Base-by-base conservation (phyloP, 2,888 invertebrate genomes). In the Anticlea derivata region DNA sequence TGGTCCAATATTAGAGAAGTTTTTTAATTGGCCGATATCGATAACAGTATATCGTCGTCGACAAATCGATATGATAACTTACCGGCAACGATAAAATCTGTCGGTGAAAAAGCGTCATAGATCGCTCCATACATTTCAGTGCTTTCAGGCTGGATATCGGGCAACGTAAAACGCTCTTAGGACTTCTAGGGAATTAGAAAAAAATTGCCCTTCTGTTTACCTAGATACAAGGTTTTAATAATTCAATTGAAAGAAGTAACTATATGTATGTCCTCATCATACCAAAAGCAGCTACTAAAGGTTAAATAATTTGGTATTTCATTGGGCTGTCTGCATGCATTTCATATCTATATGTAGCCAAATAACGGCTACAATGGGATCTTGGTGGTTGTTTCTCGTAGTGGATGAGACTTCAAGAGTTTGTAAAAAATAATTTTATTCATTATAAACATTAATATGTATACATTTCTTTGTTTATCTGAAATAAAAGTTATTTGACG, bases 401-500 rank as follows among this genome's bases (percentile, higher is more conserved):
- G 78, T 77, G 73, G 77, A 80, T 79, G 77, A 78, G 76, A 79
- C 70, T 65, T 72, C 66, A 65, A 79, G 78, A 84, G 81, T 85
- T 85, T 86, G 70, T 85, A 84, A 81, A 81, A 78, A 77, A 80
- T 83, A 80, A 80, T 81, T 84, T 81, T 85, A 83, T 86, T 76
- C 82, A 81, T 70, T 80, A 77, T 73, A 80, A 52, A 82, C 80
- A 83, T 79, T 73, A 73, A 68, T 74, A 78, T 79, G 78, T 78
- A 83, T 82, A 84, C 78, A 85, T 81, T 77, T 83, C 82, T 85
- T 87, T 87, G 86, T 86, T 84, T 86, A 83, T 80, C 84, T 80
- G 84, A 86, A 87, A 86, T 86, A 84, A 87, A 87, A 86, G 84
- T 86, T 87, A 86, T 87, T 69, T 87, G 83, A 84, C 80, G 85